Percentiles rank a stretch among this genome's conserved stretches.
phyloP scores from a whole-genome alignment of 2,113 vertebrate genomes.

The Nycticebus coucang region DNA sequence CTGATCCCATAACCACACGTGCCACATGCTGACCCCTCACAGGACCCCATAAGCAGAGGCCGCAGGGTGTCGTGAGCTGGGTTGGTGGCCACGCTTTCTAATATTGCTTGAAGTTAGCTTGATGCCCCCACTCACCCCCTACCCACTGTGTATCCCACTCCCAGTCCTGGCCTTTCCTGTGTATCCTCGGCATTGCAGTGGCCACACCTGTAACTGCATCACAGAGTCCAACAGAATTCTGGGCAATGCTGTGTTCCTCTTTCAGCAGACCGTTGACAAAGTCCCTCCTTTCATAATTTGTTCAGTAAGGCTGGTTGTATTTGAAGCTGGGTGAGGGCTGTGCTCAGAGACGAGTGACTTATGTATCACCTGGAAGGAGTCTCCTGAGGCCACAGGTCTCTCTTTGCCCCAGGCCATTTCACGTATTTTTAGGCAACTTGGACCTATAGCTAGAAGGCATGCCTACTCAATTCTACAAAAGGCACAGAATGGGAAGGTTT shows the following conservation, averaged over 20 bases:
- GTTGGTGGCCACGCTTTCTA: not conserved
- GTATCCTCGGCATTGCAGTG: not conserved
- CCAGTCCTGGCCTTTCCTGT: not conserved
- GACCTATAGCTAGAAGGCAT: not conserved
- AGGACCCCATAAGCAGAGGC: not conserved
- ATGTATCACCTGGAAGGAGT: not conserved
- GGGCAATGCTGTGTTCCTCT: too few species aligned
- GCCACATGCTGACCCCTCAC: not conserved
- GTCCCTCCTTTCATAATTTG: not conserved
- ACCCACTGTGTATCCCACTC: not conserved
- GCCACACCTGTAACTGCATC: not conserved
- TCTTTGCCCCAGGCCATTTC: not conserved
- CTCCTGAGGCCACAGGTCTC: not conserved
- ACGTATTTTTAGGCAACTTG: not conserved
- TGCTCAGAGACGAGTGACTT: not conserved
- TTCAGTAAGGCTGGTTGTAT: not conserved
- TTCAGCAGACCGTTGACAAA: not conserved
- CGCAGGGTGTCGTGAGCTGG: not conserved
- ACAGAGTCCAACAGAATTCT: not conserved
- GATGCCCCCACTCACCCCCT: not conserved
- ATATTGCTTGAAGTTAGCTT: not conserved
- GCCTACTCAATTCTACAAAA: not conserved
- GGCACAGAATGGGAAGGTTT: not conserved
- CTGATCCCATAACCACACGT: not conserved
- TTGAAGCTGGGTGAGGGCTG: not conserved